Evolutionary conservation across 2,888 invertebrate genomes (phyloP), one percentile per base, ranked within the genome.

Genomic region (Amphipyra berbera): DNA sequence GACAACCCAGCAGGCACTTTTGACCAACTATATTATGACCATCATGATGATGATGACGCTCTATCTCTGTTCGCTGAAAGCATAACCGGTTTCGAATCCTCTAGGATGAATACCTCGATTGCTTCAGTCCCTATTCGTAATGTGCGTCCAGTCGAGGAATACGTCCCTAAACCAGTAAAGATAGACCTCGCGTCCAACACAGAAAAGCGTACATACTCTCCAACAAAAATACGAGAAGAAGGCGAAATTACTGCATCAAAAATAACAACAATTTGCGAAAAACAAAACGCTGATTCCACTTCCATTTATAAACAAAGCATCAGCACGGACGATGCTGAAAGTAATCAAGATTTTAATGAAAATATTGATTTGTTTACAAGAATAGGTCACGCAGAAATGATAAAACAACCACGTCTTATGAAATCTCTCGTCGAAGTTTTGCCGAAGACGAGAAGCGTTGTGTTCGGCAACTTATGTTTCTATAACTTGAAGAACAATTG

Each of bases 51-150:
- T 12, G 93, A 92, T 13, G 94, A 94, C 49, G 86, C 92, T 0
- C 69, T 94, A 13, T 94, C 94, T 9, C 55, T 95, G 2, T 94
- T 79, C 66, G 94, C 94, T 12, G 93, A 92, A 75, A 94, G 94
- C 67, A 79, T 94, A n/a, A 87, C 88, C 0, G 89, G 84, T 2
- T 78, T 90, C n/a, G 94, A 93, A 50, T 82, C 89, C 3, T 79
- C 81, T 12, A 79, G 72, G 61, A 66, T 64, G 2, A 85, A 78
- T 41, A 79, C 73, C 56, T 73, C 82, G 1, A 48, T 62, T 0
- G 15, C 27, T 6, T 47, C 78, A 12, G 40, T 38, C 12, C 30
- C 8, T 10, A 41, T 30, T 27, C 7, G 30, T 5, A 58, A 66
- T 37, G 40, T 44, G 1, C 61, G 50, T 0, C 8, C 54, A 13